phyloP scores from a whole-genome alignment of 2,888 invertebrate genomes.

The Ormia ochracea region DNA sequence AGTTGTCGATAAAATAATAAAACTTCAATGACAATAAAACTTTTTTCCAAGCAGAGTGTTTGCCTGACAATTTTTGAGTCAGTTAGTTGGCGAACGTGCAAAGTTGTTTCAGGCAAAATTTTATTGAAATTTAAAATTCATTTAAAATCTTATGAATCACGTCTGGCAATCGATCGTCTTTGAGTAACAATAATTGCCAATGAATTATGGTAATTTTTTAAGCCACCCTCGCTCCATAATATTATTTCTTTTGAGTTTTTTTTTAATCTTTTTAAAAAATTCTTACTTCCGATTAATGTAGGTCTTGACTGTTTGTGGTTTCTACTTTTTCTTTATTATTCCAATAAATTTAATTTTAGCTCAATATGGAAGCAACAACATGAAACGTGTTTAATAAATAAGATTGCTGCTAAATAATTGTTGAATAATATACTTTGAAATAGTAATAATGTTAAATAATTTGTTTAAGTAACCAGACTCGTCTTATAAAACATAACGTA shows the following conservation, averaged over 20 bases:
- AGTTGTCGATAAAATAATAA: too few species aligned
- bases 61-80: too few species aligned
- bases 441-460: background rate
- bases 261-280: background rate
- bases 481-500: background rate
- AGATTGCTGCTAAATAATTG: background rate
- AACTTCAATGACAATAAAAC: too few species aligned
- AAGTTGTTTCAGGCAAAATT: too few species aligned
- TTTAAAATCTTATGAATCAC: too few species aligned
- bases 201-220: too few species aligned
- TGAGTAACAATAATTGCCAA: too few species aligned
- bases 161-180: too few species aligned
- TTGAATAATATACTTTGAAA: background rate
- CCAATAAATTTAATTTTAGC: background rate
- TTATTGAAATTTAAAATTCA: too few species aligned
- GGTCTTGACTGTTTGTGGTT: conserved; percentile 28
- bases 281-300: conserved; percentile 40
- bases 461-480: background rate
- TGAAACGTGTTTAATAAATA: conserved; percentile 16
- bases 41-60: too few species aligned
- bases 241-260: background rate
- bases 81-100: too few species aligned
- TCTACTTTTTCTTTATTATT: background rate
- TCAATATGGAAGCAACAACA: background rate
- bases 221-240: background rate